phyloP scores from a whole-genome alignment of 2,113 vertebrate genomes.

The Gobius niger region DNA sequence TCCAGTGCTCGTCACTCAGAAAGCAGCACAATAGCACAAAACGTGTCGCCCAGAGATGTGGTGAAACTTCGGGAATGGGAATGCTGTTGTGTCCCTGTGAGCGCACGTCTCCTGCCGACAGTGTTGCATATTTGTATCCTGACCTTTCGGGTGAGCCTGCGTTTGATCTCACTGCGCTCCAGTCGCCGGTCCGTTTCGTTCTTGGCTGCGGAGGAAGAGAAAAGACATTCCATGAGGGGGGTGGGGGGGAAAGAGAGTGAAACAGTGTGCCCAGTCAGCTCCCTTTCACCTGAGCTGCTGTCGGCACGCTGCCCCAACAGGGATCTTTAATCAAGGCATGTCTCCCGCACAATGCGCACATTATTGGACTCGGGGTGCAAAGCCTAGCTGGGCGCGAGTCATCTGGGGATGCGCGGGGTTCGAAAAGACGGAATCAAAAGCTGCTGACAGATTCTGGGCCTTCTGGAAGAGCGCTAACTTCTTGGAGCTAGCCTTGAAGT shows the following conservation, averaged over 20 bases:
- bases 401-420: slow-evolving; percentile 19
- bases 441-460: slow-evolving; percentile 35
- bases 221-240: slow-evolving; percentile 44
- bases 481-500: not conserved
- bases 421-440: slow-evolving; percentile 21
- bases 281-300: slow-evolving; percentile 46
- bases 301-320: slow-evolving; percentile 13
- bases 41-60: not conserved
- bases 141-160: slow-evolving; percentile 96
- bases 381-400: not conserved
- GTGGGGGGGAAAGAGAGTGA: not conserved
- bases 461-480: slow-evolving; percentile 8
- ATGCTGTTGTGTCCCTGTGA: too few relatives aligned
- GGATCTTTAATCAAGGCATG: slow-evolving; percentile 27
- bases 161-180: slow-evolving; percentile 94
- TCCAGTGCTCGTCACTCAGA: not conserved
- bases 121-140: slow-evolving; percentile 1
- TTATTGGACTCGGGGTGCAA: slow-evolving; percentile 29
- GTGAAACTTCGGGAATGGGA: too few relatives aligned
- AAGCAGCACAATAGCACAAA: not conserved
- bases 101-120: too few relatives aligned
- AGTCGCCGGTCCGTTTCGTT: slow-evolving; percentile 89
- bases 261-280: slow-evolving; percentile 35
- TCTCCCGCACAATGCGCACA: slow-evolving; percentile 35
- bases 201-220: slow-evolving; percentile 78